Conservation (phyloP, 2,888 invertebrate genomes). For the Yponomeuta malinellus region DNA sequence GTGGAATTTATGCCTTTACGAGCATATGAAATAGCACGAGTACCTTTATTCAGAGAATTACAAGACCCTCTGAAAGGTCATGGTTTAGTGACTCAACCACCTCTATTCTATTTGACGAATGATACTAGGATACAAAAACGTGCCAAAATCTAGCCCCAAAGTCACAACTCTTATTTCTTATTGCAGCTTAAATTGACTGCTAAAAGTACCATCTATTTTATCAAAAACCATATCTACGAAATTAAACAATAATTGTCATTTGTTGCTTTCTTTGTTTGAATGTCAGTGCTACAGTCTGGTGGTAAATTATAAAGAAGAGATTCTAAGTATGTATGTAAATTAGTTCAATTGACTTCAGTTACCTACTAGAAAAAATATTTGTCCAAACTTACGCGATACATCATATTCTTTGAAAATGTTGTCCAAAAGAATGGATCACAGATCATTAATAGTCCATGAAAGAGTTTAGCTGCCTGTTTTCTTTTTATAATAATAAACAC, state of each 20-base stretch:
- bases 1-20: too few relatives aligned
- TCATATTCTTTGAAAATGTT: not conserved
- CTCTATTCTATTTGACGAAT: not conserved
- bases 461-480: not conserved
- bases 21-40: too few relatives aligned
- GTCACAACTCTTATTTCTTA: constrained; percentile 4
- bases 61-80: too few relatives aligned
- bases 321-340: not conserved
- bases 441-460: constrained; percentile 3
- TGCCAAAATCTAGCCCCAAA: constrained; percentile 1
- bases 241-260: not conserved
- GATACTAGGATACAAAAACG: not conserved
- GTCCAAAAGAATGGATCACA: constrained; percentile 10
- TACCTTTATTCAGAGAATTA: too few relatives aligned
- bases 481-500: not conserved
- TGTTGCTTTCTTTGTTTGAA: not conserved
- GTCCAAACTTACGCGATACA: not conserved
- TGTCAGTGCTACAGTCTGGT: too few relatives aligned
- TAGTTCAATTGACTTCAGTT: not conserved
- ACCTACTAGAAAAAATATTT: not conserved
- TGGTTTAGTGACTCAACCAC: too few relatives aligned
- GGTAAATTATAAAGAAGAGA: not conserved
- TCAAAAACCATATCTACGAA: not conserved
- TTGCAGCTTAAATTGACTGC: not conserved
- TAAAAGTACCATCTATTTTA: not conserved